Evolutionary conservation across 2,113 vertebrate genomes (phyloP).

Genomic region (Zosterops japonicus): DNA sequence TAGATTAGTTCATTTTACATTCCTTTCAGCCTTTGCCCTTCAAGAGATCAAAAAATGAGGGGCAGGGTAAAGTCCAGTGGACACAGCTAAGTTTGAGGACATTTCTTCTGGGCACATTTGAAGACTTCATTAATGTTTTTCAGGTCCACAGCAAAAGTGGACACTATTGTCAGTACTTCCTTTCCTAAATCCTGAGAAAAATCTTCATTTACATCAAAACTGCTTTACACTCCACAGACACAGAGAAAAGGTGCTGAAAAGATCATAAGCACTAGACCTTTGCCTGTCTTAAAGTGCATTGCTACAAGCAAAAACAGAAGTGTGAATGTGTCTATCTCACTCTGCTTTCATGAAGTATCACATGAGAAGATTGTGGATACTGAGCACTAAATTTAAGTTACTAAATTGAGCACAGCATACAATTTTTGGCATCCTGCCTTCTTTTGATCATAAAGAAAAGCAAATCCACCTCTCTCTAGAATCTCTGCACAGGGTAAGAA

Average conservation of each 20-base stretch:
- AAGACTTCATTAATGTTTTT: not conserved
- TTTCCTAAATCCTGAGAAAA: not conserved
- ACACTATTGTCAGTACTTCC: not conserved
- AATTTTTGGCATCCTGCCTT: not conserved
- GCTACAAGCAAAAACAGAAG: not conserved
- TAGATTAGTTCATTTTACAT: not conserved
- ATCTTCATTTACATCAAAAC: not conserved
- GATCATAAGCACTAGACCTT: not conserved
- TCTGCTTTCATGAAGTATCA: not conserved
- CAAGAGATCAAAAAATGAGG: not conserved
- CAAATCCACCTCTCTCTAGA: not conserved
- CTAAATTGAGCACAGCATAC: not conserved
- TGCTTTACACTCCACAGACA: not conserved
- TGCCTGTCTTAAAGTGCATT: not conserved
- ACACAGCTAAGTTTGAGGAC: not conserved
- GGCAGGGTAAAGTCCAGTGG: not conserved
- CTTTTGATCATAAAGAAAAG: not conserved
- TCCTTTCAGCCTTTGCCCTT: not conserved
- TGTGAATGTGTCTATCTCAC: not conserved
- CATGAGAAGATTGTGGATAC: not conserved
- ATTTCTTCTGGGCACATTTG: not conserved
- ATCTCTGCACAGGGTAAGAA: not conserved
- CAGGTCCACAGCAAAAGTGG: not conserved
- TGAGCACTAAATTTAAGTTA: not conserved
- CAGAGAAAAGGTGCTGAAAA: not conserved